Conservation (phyloP, 2,113 vertebrate genomes). For the Lathamus discolor region DNA sequence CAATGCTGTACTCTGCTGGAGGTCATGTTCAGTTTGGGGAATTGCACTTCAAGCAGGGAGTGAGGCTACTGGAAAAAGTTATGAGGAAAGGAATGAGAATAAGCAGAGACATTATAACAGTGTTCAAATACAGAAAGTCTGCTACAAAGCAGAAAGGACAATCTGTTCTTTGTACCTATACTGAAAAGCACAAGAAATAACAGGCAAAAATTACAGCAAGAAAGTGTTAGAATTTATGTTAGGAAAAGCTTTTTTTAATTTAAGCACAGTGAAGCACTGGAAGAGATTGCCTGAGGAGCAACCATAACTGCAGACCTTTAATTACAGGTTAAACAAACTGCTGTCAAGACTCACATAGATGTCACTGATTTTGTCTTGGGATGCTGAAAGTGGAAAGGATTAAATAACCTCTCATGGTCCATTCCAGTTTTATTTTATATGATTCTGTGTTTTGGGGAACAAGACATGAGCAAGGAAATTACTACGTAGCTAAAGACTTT, state of each 20-base stretch:
- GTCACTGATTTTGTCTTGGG: background rate
- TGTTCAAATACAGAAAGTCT: background rate
- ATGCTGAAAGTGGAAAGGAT: background rate
- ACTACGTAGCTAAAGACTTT: background rate
- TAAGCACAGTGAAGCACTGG: background rate
- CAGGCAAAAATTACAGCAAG: background rate
- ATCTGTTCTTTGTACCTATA: background rate
- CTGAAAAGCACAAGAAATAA: conserved; percentile 10
- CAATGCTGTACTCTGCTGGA: background rate
- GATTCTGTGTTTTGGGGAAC: background rate
- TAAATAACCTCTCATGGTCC: background rate
- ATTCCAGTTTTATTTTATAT: background rate
- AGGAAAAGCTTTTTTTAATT: background rate
- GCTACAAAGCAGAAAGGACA: background rate
- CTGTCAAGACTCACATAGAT: background rate
- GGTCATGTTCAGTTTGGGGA: background rate
- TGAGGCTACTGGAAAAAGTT: background rate
- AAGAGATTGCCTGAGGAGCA: background rate
- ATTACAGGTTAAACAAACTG: background rate
- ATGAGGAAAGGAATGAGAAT: background rate
- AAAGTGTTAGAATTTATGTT: background rate
- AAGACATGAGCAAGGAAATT: background rate
- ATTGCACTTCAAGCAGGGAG: background rate
- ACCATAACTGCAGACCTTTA: background rate
- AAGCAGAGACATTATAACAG: background rate